Evolutionary conservation across 1,140 invertebrate genomes (phyloP), one percentile per base, ranked within the genome.

Genomic region (Drosophila paulistorum): DNA sequence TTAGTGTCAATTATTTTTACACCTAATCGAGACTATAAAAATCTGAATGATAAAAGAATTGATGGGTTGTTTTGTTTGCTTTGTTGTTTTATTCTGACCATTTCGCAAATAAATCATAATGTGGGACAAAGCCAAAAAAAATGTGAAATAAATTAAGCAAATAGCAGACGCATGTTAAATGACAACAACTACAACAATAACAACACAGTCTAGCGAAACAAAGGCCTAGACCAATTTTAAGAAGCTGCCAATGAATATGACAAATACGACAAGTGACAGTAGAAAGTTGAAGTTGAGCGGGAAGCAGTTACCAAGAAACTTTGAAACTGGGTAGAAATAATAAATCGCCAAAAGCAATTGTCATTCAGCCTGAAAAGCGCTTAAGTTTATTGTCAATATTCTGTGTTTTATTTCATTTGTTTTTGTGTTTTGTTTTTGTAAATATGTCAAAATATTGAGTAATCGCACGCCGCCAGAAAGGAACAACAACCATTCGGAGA

Each of bases 361-460:
- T 87, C 80, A 87, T 84, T 84, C 84, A 80, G 84, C 58, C 68
- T 89, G 73, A 77, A 80, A 87, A 89, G 41, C 72, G 84, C 84
- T 87, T 87, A 89, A 87, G 84, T 87, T 84, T 89, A 87, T 89
- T 87, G 84, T 87, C 84, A 89, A 87, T 89, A 87, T 83, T 77
- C 83, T 77, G 70, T 54, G 33, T 37, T 20, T 55, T 58, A 30
- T 30, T 30, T 7, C 30, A 30, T 30, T 30, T 30, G 5, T 30
- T 30, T 30, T 30, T 30, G 26, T 23, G 26, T 4, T 30, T 30
- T 30, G 26, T 30, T 65, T 73, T 60, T 48, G 48, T 71, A 30
- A 30, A 84, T 79, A 89, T 89, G 84, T 89, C 85, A 90, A 89
- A 89, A 89, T 84, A 89, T 90, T 89, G 84, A 89, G 84, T 89